A percentile compares a stretch with the other conserved stretches of the same genome.
Conservation (phyloP, 2,113 vertebrate genomes). For the Puffinus mauretanicus region DNA sequence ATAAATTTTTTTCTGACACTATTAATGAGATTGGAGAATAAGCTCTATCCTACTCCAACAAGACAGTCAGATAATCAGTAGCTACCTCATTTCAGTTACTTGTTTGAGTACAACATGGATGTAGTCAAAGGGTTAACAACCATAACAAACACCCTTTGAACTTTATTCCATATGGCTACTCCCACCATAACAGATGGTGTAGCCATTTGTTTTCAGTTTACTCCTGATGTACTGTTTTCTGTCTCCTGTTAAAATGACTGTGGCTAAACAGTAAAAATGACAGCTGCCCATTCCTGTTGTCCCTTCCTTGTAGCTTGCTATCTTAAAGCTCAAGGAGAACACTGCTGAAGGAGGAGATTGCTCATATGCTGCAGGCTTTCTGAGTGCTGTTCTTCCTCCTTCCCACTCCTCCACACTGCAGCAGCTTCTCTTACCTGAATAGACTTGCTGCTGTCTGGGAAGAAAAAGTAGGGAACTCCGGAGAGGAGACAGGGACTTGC, state of each 20-base stretch:
- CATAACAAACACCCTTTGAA: constrained; percentile 1
- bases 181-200: constrained; percentile 53
- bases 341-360: background rate
- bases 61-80: background rate
- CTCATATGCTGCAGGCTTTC: constrained; percentile 36
- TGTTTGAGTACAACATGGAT: background rate
- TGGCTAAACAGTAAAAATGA: constrained; percentile 22
- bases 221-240: constrained; percentile 26
- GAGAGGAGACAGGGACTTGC: background rate
- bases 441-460: background rate
- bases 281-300: constrained; percentile 40
- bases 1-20: rapidly evolving
- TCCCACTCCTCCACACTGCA: background rate
- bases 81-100: background rate
- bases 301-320: background rate
- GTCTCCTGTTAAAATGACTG: constrained; percentile 2
- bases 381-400: background rate
- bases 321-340: background rate
- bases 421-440: background rate
- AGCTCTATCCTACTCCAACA: background rate
- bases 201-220: constrained; percentile 23
- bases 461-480: background rate
- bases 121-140: background rate
- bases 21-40: background rate
- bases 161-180: constrained; percentile 52